Evolutionary conservation across 2,888 invertebrate genomes (phyloP).

Genomic region (Limnephilus lunatus): DNA sequence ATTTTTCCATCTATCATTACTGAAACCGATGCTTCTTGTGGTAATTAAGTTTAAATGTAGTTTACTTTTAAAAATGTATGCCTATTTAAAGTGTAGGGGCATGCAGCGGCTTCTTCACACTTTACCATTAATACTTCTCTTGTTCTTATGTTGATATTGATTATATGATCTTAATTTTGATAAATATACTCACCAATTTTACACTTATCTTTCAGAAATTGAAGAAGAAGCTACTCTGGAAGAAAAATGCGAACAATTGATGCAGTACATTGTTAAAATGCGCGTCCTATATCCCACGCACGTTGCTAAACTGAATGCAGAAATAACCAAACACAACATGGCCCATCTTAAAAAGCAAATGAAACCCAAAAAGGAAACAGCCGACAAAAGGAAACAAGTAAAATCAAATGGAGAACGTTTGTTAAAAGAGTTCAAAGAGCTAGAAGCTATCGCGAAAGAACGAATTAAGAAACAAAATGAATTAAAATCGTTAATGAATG

Average conservation of each 20-base stretch:
- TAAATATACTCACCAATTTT: background rate
- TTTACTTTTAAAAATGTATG: no score
- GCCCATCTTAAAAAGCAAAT: slow-evolving; percentile 42
- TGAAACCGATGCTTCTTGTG: no score
- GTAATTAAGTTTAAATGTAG: no score
- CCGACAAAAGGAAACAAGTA: background rate
- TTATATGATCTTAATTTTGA: background rate
- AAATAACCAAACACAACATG: slow-evolving; percentile 48
- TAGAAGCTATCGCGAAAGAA: background rate
- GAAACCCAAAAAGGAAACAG: background rate
- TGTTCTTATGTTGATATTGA: background rate
- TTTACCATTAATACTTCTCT: background rate
- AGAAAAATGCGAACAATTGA: slow-evolving; percentile 50
- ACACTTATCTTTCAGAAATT: slow-evolving; percentile 18
- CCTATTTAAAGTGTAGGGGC: no score
- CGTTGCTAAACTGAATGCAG: slow-evolving; percentile 43
- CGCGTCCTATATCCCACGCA: slow-evolving; percentile 30
- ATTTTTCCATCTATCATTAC: no score
- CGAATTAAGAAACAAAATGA: background rate
- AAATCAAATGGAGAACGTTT: background rate
- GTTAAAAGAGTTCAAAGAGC: slow-evolving; percentile 2
- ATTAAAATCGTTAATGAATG: slow-evolving; percentile 35
- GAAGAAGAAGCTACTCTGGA: slow-evolving; percentile 65
- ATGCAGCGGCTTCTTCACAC: no score
- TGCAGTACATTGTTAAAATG: slow-evolving; percentile 58